Percentiles rank a stretch among this genome's conserved stretches.
Conservation (phyloP, 2,797 vertebrate genomes). For the Vireo griseus region DNA sequence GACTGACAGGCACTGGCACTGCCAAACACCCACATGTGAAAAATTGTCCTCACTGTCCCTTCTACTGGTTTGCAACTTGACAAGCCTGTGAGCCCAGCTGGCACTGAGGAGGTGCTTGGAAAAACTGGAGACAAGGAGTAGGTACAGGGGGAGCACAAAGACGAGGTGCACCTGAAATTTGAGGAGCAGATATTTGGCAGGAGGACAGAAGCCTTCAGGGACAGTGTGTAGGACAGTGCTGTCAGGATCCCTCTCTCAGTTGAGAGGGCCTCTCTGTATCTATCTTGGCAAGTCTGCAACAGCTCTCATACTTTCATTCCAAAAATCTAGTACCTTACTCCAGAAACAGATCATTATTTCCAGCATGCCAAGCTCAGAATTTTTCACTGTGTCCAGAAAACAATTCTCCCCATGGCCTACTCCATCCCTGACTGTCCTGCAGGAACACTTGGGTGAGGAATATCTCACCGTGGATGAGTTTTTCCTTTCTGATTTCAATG, state of each 20-base stretch:
- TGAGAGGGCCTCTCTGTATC: background rate
- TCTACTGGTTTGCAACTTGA: background rate
- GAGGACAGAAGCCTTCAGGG: background rate
- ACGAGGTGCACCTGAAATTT: background rate
- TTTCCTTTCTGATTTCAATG: constrained; percentile 38
- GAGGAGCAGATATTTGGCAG: background rate
- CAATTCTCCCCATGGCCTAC: background rate
- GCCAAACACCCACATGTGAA: background rate
- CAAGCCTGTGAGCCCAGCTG: background rate
- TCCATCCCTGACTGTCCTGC: background rate
- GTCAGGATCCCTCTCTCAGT: background rate
- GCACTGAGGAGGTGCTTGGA: background rate
- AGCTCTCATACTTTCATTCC: background rate
- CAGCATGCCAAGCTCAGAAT: background rate
- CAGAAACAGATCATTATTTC: background rate
- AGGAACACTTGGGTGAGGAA: background rate
- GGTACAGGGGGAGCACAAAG: background rate
- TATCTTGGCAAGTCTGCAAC: background rate
- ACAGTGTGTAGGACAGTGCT: background rate
- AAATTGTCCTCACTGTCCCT: background rate
- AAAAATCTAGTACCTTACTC: background rate
- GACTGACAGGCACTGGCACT: background rate
- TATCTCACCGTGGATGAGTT: background rate
- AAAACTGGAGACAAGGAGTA: background rate
- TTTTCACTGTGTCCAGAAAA: background rate